These are phyloP conservation scores for Myopa testacea DNA, from an alignment of 2,888 invertebrate species.

Conservation along the genomic window DNA sequence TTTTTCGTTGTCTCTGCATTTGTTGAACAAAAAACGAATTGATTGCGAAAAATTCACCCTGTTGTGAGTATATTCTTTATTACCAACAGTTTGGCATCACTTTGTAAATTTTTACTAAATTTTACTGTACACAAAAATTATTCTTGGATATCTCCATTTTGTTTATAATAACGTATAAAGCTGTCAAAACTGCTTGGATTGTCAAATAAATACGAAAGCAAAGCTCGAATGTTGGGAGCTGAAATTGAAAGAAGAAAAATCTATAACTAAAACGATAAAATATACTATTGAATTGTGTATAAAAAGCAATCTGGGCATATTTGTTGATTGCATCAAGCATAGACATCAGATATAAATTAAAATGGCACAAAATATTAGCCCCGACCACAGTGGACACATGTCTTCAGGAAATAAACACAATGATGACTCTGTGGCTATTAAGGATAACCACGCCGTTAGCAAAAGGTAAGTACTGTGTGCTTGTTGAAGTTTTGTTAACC, in stretches of 20 bases:
- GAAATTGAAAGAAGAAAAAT: slow-evolving; percentile 10
- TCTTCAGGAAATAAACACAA: slow-evolving; percentile 82
- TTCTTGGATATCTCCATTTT: slow-evolving; percentile 51
- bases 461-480: slow-evolving; percentile 75
- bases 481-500: background rate
- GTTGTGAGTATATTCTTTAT: background rate
- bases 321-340: background rate
- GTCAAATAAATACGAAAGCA: slow-evolving; percentile 45
- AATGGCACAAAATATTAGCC: slow-evolving; percentile 92
- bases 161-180: slow-evolving; percentile 49
- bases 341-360: slow-evolving; percentile 8
- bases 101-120: slow-evolving; percentile 37
- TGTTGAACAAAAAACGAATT: too few species aligned
- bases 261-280: slow-evolving; percentile 13
- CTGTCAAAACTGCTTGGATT: slow-evolving; percentile 52
- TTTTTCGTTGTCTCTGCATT: too few species aligned
- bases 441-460: slow-evolving; percentile 90
- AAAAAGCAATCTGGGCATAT: background rate
- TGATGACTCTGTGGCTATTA: slow-evolving; percentile 81
- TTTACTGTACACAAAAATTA: slow-evolving; percentile 32
- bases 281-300: background rate
- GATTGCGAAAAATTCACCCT: background rate
- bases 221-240: slow-evolving; percentile 33
- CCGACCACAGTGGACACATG: slow-evolving; percentile 79
- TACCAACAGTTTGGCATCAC: slow-evolving; percentile 38